These are phyloP conservation scores for Hypomecis atomaria DNA, from an alignment of 2,888 invertebrate species.

Conservation along the genomic window DNA sequence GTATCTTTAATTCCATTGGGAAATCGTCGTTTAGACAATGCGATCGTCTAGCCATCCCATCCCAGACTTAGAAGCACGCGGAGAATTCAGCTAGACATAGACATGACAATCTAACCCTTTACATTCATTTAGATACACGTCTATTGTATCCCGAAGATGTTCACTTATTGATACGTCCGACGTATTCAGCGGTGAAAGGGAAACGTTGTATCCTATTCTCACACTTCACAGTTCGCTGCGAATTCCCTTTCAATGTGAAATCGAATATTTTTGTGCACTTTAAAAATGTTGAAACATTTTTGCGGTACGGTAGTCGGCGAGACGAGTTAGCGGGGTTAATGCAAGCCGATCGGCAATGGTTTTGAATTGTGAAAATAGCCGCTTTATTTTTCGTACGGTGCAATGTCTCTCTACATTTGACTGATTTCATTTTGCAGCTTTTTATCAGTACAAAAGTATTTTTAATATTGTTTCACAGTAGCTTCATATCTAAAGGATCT, in stretches of 20 bases:
- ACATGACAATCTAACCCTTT: constrained; percentile 19
- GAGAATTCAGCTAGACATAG: constrained; percentile 26
- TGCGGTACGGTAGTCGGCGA: constrained; percentile 1
- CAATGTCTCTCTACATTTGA: neutral
- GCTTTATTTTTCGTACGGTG: too few relatives aligned
- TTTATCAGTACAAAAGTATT: neutral
- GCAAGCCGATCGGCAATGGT: neutral
- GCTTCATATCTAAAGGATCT: constrained; percentile 21
- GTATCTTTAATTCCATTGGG: constrained; percentile 66
- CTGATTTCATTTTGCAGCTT: neutral
- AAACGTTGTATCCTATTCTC: constrained; percentile 16
- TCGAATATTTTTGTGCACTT: constrained; percentile 9
- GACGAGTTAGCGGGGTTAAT: neutral
- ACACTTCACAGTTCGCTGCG: constrained; percentile 16
- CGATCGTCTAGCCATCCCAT: constrained; percentile 35
- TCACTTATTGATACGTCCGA: constrained; percentile 23
- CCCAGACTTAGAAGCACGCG: constrained; percentile 22
- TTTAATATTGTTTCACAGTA: constrained; percentile 11
- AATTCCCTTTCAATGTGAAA: constrained; percentile 18
- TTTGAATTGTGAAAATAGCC: neutral
- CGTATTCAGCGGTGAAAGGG: constrained; percentile 18
- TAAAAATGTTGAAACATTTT: constrained; percentile 13
- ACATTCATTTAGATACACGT: constrained; percentile 15
- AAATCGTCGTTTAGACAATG: constrained; percentile 60
- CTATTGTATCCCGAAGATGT: constrained; percentile 21